Evolutionary conservation across 2,113 vertebrate genomes (phyloP), one percentile per base, ranked within the genome.

Genomic region (Apteryx owenii): DNA sequence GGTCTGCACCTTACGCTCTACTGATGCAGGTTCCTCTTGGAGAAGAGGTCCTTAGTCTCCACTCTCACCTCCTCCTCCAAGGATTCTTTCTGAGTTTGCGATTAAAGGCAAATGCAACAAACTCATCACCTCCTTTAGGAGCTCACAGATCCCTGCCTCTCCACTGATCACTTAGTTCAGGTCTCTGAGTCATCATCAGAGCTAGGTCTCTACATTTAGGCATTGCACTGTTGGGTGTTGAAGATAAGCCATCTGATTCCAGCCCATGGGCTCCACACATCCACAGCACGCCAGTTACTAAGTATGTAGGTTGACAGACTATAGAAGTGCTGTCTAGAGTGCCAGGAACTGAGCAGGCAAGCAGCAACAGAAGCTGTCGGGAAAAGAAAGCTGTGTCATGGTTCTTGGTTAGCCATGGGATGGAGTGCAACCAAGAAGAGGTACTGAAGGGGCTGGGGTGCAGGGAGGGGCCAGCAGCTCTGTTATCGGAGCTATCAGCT

Each of bases 401-500:
- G 53, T 58, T 85, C 60, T 87, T 17, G 69, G 86, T 58, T 72
- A 70, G 92, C 33, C 13, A 1, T 8, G 3, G 44, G 15, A 58
- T 80, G 85, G 70, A 89, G 81, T 2, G 3, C 54, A 73, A 85
- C 62, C 91, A 80, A n/a, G 54, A 53, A 81, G 64, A 95, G 75
- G 93, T 94, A 85, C 33, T 0, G 0, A 54, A 82, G 36, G 1
- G 5, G 29, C 1, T 5, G 53, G 71, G 50, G 33, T 21, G 7
- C 0, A 0, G 62, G 66, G 36, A 0, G 1, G 68, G 51, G 33
- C 33, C 56, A 64, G 66, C 8, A 18, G 46, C 25, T 93, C 46
- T 1, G 23, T 0, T 38, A 38, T 2, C 3, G 38, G 66, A 94
- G 10, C 33, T 77, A 7, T 9, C 44, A 51, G 44, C 0, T 0